A percentile compares a stretch with the other conserved stretches of the same genome.
Evolutionary conservation across 2,113 vertebrate species (phyloP).

Genomic region (Symphodus melops): DNA sequence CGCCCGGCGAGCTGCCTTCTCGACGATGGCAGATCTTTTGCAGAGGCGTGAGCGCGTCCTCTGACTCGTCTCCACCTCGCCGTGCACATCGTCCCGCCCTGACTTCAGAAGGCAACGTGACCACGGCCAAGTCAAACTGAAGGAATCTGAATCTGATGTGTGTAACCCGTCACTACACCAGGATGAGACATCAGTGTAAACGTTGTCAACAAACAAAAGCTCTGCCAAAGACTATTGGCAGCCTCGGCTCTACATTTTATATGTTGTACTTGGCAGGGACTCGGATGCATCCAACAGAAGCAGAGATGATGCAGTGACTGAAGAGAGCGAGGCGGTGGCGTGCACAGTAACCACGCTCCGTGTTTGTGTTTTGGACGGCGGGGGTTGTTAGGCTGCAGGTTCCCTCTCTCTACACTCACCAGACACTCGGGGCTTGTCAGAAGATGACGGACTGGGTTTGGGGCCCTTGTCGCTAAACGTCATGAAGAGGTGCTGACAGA

Average conservation of each 20-base stretch:
- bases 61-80: too few relatives aligned
- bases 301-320: not conserved
- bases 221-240: constrained; percentile 60
- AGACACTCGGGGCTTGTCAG: constrained; percentile 82
- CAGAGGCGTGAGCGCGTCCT: too few relatives aligned
- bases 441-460: constrained; percentile 86
- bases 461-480: constrained; percentile 92
- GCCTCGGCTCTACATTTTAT: constrained; percentile 16
- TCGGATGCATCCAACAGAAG: constrained; percentile 18
- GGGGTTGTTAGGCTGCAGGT: constrained; percentile 17
- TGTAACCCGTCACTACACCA: constrained; percentile 23
- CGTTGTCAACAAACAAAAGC: constrained; percentile 55
- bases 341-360: not conserved
- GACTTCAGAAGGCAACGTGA: too few relatives aligned
- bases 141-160: too few relatives aligned
- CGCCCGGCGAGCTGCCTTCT: too few relatives aligned
- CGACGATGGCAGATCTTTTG: too few relatives aligned
- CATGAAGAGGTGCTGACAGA: constrained; percentile 92
- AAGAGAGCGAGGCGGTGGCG: not conserved
- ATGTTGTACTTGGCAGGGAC: constrained; percentile 24
- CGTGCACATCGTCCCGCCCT: too few relatives aligned
- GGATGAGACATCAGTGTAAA: constrained; percentile 29
- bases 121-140: too few relatives aligned
- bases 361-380: constrained; percentile 1
- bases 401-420: constrained; percentile 60